phyloP scores from a whole-genome alignment of 2,888 invertebrate species.

The Eupeodes luniger region DNA sequence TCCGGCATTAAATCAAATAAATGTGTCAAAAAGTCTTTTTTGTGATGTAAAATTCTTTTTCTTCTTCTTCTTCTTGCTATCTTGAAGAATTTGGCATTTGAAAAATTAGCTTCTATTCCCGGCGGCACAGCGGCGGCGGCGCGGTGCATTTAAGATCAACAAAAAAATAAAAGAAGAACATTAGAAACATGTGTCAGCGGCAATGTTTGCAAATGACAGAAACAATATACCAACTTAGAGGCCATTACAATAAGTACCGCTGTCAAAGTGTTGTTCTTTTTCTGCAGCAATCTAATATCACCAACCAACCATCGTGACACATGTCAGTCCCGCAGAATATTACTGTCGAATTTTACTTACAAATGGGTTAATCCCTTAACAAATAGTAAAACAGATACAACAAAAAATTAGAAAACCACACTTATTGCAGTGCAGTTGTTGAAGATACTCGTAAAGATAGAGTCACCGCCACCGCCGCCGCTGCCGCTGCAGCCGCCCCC shows the following conservation, averaged over 20 bases:
- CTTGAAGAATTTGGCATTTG: constrained; percentile 19
- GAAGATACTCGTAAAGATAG: background rate
- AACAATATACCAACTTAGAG: constrained; percentile 29
- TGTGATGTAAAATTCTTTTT: constrained; percentile 10
- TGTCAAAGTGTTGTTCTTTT: constrained; percentile 52
- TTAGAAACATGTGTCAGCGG: constrained; percentile 24
- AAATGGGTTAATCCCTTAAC: constrained; percentile 63
- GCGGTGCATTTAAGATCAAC: background rate
- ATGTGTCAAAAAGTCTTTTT: constrained; percentile 12
- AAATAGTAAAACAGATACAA: background rate
- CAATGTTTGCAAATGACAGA: constrained; percentile 58
- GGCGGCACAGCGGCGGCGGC: no score
- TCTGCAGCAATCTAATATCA: constrained; percentile 2
- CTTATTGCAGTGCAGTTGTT: background rate
- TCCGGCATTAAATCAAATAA: constrained; percentile 44
- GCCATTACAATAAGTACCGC: constrained; percentile 62
- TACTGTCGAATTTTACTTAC: constrained; percentile 59
- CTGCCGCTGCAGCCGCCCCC: background rate
- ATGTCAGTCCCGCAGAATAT: constrained; percentile 67
- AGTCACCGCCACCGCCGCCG: background rate
- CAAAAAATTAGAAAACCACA: constrained; percentile 3
- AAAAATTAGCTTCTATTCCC: constrained; percentile 43
- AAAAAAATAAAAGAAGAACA: constrained; percentile 3
- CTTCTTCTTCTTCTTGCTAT: background rate
- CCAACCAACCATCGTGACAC: constrained; percentile 31